Evolutionary conservation across 37 sponge, comb jelly and placozoan genomes (phyloP).

Genomic region (Halichondria panicea): DNA sequence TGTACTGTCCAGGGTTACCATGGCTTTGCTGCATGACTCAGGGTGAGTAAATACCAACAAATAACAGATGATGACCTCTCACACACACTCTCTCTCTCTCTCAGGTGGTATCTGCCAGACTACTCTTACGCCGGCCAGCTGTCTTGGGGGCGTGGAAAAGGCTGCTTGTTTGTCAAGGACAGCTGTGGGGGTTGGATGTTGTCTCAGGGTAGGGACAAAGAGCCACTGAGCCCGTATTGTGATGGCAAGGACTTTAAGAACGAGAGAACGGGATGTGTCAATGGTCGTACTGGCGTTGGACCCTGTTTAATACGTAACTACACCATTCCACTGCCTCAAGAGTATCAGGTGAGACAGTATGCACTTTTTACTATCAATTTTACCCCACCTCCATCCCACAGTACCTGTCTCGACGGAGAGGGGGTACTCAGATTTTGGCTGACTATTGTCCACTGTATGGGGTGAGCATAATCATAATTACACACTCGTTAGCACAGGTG

Average conservation of each 20-base stretch:
- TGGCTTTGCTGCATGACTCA: conserved; percentile 72
- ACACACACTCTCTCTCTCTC: not conserved
- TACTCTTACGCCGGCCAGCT: conserved; percentile 40
- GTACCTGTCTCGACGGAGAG: conserved; percentile 17
- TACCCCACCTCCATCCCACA: conserved; percentile 5
- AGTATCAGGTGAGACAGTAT: conserved; percentile 29
- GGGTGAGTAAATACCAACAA: conserved; percentile 33
- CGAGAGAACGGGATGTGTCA: conserved; percentile 19
- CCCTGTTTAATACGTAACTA: conserved; percentile 42
- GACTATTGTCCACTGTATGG: conserved; percentile 56
- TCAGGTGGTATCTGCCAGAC: conserved; percentile 72
- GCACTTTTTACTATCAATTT: not conserved
- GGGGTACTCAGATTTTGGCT: not conserved
- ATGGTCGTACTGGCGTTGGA: conserved; percentile 18
- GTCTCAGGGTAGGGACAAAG: not conserved
- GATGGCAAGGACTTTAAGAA: not conserved
- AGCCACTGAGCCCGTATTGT: conserved; percentile 36
- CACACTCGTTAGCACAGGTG: too few relatives aligned
- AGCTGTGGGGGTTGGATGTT: conserved; percentile 60
- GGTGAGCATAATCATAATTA: too few relatives aligned
- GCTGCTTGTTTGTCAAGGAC: conserved; percentile 69
- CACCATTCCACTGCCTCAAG: conserved; percentile 6
- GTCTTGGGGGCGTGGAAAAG: conserved; percentile 50
- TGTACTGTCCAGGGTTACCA: conserved; percentile 47
- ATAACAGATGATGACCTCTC: not conserved